phyloP scores from a whole-genome alignment of 2,888 invertebrate species.

The Orthosia incerta region DNA sequence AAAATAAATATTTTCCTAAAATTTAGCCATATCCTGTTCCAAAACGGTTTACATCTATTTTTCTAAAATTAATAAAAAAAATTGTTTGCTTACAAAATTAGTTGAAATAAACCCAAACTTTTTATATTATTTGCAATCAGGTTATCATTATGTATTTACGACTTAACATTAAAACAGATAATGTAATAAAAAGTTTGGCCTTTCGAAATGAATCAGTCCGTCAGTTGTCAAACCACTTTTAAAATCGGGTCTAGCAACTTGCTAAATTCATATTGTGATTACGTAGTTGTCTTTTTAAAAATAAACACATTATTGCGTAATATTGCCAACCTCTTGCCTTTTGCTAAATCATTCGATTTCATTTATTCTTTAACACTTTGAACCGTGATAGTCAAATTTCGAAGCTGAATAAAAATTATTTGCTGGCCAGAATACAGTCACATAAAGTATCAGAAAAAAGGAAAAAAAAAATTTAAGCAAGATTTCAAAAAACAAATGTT shows the following conservation, averaged over 20 bases:
- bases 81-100: background rate
- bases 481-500: background rate
- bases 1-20: too few relatives aligned
- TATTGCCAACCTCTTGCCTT: background rate
- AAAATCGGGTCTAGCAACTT: constrained; percentile 31
- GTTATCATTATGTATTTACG: constrained; percentile 3
- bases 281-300: constrained; percentile 12
- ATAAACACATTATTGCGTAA: constrained; percentile 32
- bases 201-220: constrained; percentile 38
- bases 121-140: too few relatives aligned
- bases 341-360: constrained; percentile 1
- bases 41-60: background rate
- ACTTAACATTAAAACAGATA: constrained; percentile 3
- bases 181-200: background rate
- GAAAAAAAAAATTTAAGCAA: background rate
- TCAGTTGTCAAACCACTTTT: constrained; percentile 13
- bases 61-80: background rate
- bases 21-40: too few relatives aligned
- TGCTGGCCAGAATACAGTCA: background rate
- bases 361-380: background rate
- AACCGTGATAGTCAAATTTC: background rate
- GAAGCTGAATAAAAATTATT: background rate
- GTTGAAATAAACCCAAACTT: too few relatives aligned
- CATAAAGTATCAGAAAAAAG: background rate
- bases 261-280: constrained; percentile 20